phyloP scores from a whole-genome alignment of 2,113 vertebrate species.

The Callospermophilus lateralis region DNA sequence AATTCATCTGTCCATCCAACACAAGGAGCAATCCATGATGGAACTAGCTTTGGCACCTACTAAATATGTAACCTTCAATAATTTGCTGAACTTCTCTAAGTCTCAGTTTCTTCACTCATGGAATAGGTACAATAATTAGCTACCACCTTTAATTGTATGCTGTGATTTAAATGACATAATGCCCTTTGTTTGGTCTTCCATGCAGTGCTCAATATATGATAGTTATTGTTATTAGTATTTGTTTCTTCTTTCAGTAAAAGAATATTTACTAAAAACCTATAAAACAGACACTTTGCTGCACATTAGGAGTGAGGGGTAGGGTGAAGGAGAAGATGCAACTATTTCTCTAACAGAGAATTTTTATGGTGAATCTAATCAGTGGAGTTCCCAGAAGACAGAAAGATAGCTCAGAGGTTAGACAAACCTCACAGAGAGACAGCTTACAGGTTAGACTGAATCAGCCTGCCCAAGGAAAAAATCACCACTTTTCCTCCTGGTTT shows the following conservation, averaged over 20 bases:
- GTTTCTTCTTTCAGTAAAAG: neutral
- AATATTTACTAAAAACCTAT: constrained; percentile 12
- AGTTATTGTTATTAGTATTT: neutral
- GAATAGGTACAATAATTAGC: neutral
- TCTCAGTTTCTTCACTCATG: neutral
- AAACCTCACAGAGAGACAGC: neutral
- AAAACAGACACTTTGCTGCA: neutral
- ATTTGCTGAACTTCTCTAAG: neutral
- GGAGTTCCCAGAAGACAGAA: neutral
- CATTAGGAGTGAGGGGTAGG: neutral
- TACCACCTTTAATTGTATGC: neutral
- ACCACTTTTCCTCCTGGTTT: neutral
- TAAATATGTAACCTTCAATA: neutral
- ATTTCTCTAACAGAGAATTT: neutral
- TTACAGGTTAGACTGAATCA: neutral
- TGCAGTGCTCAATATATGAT: neutral
- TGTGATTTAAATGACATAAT: neutral
- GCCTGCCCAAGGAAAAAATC: neutral
- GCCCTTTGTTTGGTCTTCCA: neutral
- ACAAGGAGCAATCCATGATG: neutral
- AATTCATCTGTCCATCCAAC: neutral
- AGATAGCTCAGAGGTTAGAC: neutral
- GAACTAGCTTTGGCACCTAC: neutral
- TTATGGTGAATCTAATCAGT: neutral
- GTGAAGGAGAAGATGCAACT: neutral